Evolutionary conservation across 23 tunicate genomes (phyloP).

Genomic region (Trididemnum miniatum): DNA sequence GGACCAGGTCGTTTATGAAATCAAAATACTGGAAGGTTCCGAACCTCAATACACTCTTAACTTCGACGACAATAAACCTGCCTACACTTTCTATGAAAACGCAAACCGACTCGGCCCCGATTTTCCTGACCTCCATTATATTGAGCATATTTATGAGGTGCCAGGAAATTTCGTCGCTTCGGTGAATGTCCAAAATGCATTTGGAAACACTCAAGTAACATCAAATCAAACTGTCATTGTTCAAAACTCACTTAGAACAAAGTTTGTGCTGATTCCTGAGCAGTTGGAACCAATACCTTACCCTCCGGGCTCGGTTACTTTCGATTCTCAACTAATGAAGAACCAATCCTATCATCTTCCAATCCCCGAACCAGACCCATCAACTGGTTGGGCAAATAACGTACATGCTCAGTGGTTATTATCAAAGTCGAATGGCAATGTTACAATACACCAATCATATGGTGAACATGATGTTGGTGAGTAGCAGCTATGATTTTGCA

Average conservation of each 20-base stretch:
- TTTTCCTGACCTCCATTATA: conserved; percentile 46
- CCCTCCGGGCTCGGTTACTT: conserved; percentile 61
- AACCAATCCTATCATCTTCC: neutral
- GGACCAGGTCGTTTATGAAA: conserved; percentile 13
- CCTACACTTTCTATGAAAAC: conserved; percentile 32
- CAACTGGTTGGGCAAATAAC: conserved; percentile 67
- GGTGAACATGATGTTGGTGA: conserved; percentile 54
- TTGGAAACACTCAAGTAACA: neutral
- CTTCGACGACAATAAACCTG: conserved; percentile 45
- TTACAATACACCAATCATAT: neutral
- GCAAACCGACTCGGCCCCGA: conserved; percentile 35
- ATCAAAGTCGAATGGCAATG: neutral
- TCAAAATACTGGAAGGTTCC: conserved; percentile 43
- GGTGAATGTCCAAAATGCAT: conserved; percentile 53
- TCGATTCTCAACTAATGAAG: conserved; percentile 35
- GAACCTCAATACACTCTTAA: conserved; percentile 37
- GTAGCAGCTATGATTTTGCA: no score
- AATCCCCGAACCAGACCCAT: neutral
- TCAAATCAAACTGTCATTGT: conserved; percentile 23
- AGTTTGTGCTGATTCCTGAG: conserved; percentile 12
- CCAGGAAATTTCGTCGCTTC: conserved; percentile 67
- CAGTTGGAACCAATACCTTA: conserved; percentile 33
- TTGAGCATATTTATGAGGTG: conserved; percentile 27
- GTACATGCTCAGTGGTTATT: conserved; percentile 42
- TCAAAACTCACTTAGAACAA: conserved; percentile 58